phyloP scores from a whole-genome alignment of 2,888 invertebrate species.

The Oithona nana region DNA sequence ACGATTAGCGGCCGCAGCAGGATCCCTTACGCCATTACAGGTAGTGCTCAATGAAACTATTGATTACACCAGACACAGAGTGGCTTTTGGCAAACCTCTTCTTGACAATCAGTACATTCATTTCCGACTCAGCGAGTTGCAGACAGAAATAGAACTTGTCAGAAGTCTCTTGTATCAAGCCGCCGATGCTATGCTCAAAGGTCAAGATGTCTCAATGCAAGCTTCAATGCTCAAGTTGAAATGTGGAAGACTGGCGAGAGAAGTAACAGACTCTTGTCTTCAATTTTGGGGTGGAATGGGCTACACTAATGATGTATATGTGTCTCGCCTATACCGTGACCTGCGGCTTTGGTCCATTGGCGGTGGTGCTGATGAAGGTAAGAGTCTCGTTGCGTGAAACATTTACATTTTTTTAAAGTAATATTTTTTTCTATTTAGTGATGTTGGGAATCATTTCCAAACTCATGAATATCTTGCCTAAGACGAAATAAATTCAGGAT shows the following conservation, averaged over 20 bases:
- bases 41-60: slow-evolving; percentile 30
- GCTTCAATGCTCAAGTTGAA: slow-evolving; percentile 39
- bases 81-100: slow-evolving; percentile 32
- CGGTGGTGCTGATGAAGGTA: slow-evolving; percentile 38
- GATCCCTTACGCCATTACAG: slow-evolving; percentile 24
- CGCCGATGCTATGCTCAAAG: slow-evolving; percentile 23
- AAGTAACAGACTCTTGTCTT: slow-evolving; percentile 34
- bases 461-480: no score
- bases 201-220: slow-evolving; percentile 31
- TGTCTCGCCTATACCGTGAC: slow-evolving; percentile 27
- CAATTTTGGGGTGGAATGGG: slow-evolving; percentile 40
- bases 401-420: no score
- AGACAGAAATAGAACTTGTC: slow-evolving; percentile 34
- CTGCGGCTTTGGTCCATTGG: slow-evolving; percentile 34
- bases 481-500: no score
- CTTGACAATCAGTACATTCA: slow-evolving; percentile 29
- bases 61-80: slow-evolving; percentile 32
- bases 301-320: slow-evolving; percentile 31
- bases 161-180: slow-evolving; percentile 33
- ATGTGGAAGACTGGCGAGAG: slow-evolving; percentile 31
- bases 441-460: slow-evolving; percentile 37
- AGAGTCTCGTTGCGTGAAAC: no score
- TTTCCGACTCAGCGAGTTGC: slow-evolving; percentile 35
- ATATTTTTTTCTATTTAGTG: no score
- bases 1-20: slow-evolving; percentile 29